Percentiles rank a stretch among this genome's conserved stretches.
Evolutionary conservation across 2,113 vertebrate genomes (phyloP).

Genomic region (Psammodynastes pulverulentus): DNA sequence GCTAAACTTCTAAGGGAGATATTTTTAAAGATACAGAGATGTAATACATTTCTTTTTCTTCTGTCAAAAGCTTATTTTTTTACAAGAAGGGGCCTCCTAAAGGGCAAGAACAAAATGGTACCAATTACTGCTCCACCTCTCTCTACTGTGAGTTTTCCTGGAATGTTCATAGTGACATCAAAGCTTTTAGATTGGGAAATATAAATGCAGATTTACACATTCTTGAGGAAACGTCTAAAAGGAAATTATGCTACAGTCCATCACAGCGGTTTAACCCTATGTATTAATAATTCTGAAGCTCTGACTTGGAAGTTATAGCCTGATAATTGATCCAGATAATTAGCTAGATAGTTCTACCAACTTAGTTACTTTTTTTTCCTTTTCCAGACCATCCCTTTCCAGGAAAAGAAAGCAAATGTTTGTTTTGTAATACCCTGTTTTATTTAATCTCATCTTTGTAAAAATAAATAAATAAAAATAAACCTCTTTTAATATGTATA

Average conservation of each 20-base stretch:
- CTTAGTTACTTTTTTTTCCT: not conserved
- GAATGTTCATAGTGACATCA: not conserved
- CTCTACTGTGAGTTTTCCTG: not conserved
- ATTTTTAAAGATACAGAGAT: conserved; percentile 16
- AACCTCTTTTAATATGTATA: not conserved
- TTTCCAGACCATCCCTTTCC: not conserved
- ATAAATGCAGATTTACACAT: conserved; percentile 9
- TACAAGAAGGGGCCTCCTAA: not conserved
- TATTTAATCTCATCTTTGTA: not conserved
- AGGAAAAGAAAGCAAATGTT: not conserved
- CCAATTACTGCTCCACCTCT: not conserved
- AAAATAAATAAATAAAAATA: not conserved
- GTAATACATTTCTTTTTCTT: not conserved
- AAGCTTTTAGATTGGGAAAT: not conserved
- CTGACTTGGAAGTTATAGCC: not conserved
- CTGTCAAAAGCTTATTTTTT: not conserved
- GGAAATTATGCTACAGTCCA: not conserved
- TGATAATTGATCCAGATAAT: not conserved
- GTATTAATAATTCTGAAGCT: not conserved
- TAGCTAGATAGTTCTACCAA: not conserved
- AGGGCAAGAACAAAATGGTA: rapidly evolving
- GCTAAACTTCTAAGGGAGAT: conserved; percentile 16
- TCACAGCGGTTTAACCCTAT: not conserved
- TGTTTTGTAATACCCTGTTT: not conserved
- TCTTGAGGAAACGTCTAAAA: not conserved